Conservation (phyloP, 2,113 vertebrate species). For the Prolemur simus region DNA sequence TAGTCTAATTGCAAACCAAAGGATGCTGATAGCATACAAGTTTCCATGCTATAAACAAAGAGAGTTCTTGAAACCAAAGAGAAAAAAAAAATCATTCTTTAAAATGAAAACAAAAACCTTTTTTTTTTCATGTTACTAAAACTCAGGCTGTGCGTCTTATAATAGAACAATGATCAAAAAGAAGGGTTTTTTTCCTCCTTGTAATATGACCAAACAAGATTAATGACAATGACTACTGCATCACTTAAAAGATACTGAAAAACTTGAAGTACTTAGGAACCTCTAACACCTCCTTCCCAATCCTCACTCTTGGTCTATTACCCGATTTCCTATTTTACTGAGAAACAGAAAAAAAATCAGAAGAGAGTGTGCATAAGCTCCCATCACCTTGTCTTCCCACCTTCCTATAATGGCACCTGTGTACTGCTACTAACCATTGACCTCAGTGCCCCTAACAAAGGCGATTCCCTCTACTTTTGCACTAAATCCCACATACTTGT, state of each 20-base stretch:
- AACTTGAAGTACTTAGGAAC: not conserved
- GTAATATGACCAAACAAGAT: not conserved
- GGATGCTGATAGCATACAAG: not conserved
- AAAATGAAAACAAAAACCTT: not conserved
- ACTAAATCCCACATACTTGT: not conserved
- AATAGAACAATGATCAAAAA: not conserved
- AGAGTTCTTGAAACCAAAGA: not conserved
- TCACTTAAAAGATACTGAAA: not conserved
- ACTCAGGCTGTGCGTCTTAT: not conserved
- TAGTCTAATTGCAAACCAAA: slow-evolving; percentile 1
- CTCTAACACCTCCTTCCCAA: not conserved
- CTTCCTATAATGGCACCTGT: not conserved
- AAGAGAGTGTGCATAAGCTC: not conserved
- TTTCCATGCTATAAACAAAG: not conserved
- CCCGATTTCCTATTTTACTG: not conserved
- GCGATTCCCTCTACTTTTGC: not conserved
- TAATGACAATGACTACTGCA: not conserved
- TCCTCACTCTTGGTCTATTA: not conserved
- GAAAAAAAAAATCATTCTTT: not conserved
- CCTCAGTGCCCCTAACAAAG: not conserved
- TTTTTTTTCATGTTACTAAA: not conserved
- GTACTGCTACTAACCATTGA: not conserved
- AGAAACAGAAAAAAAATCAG: not conserved
- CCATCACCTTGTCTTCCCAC: not conserved
- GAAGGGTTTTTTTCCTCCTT: not conserved